Evolutionary conservation across 2,888 invertebrate genomes (phyloP).

Genomic region (Saturnia japonica): DNA sequence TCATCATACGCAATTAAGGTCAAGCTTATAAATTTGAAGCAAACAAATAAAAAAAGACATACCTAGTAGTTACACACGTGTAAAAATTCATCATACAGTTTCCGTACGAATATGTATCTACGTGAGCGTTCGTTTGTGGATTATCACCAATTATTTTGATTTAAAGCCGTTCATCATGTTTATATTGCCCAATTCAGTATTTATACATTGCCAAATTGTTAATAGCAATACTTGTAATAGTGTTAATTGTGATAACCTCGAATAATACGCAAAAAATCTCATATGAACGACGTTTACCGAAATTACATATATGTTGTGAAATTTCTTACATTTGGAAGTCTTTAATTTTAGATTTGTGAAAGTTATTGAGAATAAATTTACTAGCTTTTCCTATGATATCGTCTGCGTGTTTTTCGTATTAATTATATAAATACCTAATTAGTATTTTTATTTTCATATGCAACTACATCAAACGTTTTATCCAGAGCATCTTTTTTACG

Average conservation of each 20-base stretch:
- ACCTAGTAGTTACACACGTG: background rate
- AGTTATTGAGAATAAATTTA: too few species aligned
- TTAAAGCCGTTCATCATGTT: background rate
- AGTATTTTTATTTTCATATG: too few species aligned
- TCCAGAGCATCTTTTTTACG: too few species aligned
- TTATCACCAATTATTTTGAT: background rate
- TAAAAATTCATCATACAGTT: background rate
- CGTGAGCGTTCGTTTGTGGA: background rate
- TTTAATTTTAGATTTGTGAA: too few species aligned
- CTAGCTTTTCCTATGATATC: too few species aligned
- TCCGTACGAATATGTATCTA: too few species aligned
- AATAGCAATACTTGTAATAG: background rate
- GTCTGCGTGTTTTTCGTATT: too few species aligned
- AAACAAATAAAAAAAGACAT: background rate
- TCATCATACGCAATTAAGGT: background rate
- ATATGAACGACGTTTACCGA: background rate
- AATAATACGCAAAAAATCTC: background rate
- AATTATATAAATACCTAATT: too few species aligned
- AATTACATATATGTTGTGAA: background rate
- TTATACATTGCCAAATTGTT: background rate
- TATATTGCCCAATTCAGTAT: background rate
- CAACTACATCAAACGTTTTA: too few species aligned
- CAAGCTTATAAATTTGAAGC: background rate
- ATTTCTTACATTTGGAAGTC: too few species aligned
- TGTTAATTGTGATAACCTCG: background rate